Evolutionary conservation across 2,797 vertebrate genomes (phyloP).

Genomic region (Erethizon dorsatum): DNA sequence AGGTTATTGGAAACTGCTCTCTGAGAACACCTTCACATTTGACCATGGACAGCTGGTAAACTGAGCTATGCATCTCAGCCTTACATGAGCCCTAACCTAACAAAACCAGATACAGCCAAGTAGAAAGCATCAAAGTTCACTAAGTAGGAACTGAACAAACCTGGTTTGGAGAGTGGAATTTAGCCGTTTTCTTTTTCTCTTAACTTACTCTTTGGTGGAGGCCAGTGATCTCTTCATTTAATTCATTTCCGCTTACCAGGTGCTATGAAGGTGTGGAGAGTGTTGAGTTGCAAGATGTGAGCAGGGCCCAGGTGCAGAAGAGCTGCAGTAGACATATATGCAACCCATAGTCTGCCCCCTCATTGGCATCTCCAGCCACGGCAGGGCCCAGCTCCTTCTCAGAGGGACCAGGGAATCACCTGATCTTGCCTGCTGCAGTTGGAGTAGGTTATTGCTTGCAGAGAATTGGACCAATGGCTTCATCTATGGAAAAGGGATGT

Average conservation of each 20-base stretch:
- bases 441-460: neutral
- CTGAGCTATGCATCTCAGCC: neutral
- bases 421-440: neutral
- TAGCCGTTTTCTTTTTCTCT: conserved; percentile 23
- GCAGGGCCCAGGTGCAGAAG: neutral
- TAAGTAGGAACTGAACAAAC: neutral
- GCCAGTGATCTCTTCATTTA: neutral
- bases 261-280: neutral
- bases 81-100: neutral
- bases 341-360: neutral
- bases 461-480: neutral
- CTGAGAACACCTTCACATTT: neutral
- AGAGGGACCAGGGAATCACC: no score
- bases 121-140: conserved; percentile 18
- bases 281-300: neutral
- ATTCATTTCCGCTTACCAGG: neutral
- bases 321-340: neutral
- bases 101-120: neutral
- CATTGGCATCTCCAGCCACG: rapidly evolving
- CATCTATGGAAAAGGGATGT: neutral
- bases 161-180: neutral
- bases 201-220: conserved; percentile 20
- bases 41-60: neutral
- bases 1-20: conserved; percentile 53
- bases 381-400: neutral